Base-by-base conservation (phyloP, 2,113 vertebrate species). In the Ameiurus melas region DNA sequence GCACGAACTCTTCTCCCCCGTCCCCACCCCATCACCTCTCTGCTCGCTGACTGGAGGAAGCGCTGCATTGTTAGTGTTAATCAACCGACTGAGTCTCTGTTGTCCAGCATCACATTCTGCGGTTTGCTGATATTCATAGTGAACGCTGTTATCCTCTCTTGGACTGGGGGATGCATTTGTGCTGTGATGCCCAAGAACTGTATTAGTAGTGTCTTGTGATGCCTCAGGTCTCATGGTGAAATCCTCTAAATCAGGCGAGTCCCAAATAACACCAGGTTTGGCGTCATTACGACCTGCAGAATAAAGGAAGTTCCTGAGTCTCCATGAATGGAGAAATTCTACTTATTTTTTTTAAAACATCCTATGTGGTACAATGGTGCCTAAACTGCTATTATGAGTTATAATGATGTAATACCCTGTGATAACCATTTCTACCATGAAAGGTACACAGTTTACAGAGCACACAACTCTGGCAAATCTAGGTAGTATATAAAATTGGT, bases 1-100 rank as follows among this genome's bases (percentile, higher is more conserved):
- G 19, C 86, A 75, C 0, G 91, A 91, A 66, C 91, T 90, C 51
- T 90, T 90, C 71, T 90, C 89, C 36, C 79, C 91, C 10, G 43
- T 55, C 33, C 71, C 87, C 4, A n/a, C 55, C 0, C 83, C 84
- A 0, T 88, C 58, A 0, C 66, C 80, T 39, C 90, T 81, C 43
- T 88, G 89, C 51, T 84, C 90, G 1, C 70, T n/a, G 6, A 22
- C 71, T 0, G 51, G 53, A 25, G n/a, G 68, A 62, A 43, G 43
- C 14, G 39, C 55, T 25, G 6, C 13, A 7, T 30, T 9, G 9
- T 84, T 70, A 17, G 58, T 9, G 13, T 83, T 68, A 20, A 33
- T 19, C 17, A 55, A 73, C 19, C 62, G 60, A 6, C 27, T 36
- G 5, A 39, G 36, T 85, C 85, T 85, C 39, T 83, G 86, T 19